These are phyloP conservation scores for Parthenolecanium corni DNA, from an alignment of 2,888 invertebrate genomes.

Conservation along the genomic window DNA sequence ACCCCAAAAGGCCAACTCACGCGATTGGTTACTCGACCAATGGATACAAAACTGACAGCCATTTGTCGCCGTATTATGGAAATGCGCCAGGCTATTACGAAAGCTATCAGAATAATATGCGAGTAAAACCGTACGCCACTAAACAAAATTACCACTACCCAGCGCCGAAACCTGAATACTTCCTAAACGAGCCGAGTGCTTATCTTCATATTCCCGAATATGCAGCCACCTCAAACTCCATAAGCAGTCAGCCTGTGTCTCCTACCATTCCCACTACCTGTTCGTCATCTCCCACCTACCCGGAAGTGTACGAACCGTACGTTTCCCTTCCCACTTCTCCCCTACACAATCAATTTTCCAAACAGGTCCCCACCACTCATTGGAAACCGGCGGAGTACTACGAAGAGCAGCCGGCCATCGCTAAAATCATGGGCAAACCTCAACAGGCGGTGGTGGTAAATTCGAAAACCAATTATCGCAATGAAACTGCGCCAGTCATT, in stretches of 20 bases:
- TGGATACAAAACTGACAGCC: not conserved
- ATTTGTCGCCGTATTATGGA: not conserved
- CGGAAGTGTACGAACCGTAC: not conserved
- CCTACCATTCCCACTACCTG: not conserved
- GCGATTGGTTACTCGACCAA: not conserved
- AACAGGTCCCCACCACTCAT: not conserved
- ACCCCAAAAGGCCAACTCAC: no score
- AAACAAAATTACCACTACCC: not conserved
- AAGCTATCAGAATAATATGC: not conserved
- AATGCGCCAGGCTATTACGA: not conserved
- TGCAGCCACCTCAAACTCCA: not conserved
- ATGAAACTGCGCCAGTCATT: not conserved
- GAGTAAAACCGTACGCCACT: not conserved
- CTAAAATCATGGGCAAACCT: conserved; percentile 33
- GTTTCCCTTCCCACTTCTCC: conserved; percentile 1
- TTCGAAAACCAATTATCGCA: not conserved
- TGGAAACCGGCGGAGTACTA: conserved; percentile 6
- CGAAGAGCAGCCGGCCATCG: conserved; percentile 32
- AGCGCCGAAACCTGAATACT: conserved; percentile 8
- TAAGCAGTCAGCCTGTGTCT: conserved; percentile 7
- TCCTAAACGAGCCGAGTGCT: conserved; percentile 16
- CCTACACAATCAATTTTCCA: not conserved
- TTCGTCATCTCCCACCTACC: conserved; percentile 4
- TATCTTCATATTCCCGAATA: conserved; percentile 4
- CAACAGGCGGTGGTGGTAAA: conserved; percentile 13